phyloP scores from a whole-genome alignment of 1,140 invertebrate species.

The Scaptomyza pallida region DNA sequence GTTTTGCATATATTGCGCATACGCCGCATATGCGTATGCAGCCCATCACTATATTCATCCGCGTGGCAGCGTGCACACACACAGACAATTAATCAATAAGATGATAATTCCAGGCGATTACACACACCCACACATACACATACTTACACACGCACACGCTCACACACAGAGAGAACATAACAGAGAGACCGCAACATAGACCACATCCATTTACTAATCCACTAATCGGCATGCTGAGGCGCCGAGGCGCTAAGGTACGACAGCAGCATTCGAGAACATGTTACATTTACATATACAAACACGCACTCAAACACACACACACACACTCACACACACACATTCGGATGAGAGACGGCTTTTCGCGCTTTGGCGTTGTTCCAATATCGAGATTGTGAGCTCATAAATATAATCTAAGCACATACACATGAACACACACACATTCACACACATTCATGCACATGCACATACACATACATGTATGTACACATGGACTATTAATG shows the following conservation, averaged over 20 bases:
- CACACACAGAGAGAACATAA: not conserved
- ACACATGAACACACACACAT: slow-evolving; percentile 10
- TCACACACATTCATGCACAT: not conserved
- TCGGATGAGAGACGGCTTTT: slow-evolving; percentile 3
- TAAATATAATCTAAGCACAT: slow-evolving; percentile 37
- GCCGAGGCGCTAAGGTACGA: not conserved
- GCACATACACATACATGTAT: not conserved
- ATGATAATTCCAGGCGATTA: slow-evolving; percentile 63
- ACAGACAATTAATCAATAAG: slow-evolving; percentile 63
- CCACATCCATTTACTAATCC: slow-evolving; percentile 13
- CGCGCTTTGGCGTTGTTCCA: slow-evolving; percentile 1
- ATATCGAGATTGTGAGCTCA: slow-evolving; percentile 36
- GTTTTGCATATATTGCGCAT: slow-evolving; percentile 18
- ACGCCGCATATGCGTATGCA: slow-evolving; percentile 1
- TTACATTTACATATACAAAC: not conserved
- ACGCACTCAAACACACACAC: not conserved
- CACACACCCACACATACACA: slow-evolving; percentile 16
- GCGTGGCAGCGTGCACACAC: slow-evolving; percentile 20
- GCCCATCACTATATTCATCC: slow-evolving; percentile 3
- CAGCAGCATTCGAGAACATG: not conserved
- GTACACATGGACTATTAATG: slow-evolving; percentile 5
- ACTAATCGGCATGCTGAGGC: slow-evolving; percentile 1
- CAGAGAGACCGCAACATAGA: not conserved
- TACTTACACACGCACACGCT: not conserved
- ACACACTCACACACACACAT: not conserved